Base-by-base conservation (phyloP, 2,797 vertebrate species). In the Choloepus didactylus region DNA sequence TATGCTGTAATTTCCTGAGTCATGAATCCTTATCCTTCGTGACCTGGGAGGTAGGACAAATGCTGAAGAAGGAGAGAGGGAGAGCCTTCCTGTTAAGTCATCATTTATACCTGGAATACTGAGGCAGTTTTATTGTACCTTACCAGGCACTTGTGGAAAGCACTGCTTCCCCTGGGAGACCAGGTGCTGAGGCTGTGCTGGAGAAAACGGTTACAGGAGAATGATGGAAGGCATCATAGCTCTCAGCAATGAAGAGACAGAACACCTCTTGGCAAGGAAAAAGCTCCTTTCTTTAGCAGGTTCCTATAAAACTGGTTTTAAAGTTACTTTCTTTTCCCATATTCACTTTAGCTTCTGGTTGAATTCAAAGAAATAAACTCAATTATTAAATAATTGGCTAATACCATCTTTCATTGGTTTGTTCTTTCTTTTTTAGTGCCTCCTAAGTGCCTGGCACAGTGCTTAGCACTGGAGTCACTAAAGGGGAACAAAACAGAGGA, bases 111-210 rank as follows among this genome's bases (percentile, higher is more conserved):
- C 84, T 87, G 85, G 92, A 96, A 94, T 73, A 85, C 31, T 5
- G 72, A 96, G 73, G 93, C 80, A 93, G 77, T 95, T 96, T 94
- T 93, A 95, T 73, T 82, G 90, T 92, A 72, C 82, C 81, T 92
- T 90, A 69, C 49, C n/a, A 92, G 87, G 87, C 44, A 89, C 72
- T 88, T 89, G 87, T 87, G 90, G 76, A 92, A 94, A 85, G 59
- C 56, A 59, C 73, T 85, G 49, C 31, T 59, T 96, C 87, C 85
- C 90, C 86, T 94, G 92, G 87, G 92, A 93, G 35, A 59, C 44
- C 73, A 73, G 56, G 38, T 16, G 4, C 62, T 69, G 85, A 96
- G 56, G 72, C 85, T 88, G 38, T 93, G 69, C 88, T 96, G 51
- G 89, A 95, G 62, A 75, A 93, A 93, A 76, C 1, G 5, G 83